A percentile compares a stretch with the other conserved stretches of the same genome.
phyloP scores from a whole-genome alignment of 1,140 invertebrate species.

The Telenomus remus region DNA sequence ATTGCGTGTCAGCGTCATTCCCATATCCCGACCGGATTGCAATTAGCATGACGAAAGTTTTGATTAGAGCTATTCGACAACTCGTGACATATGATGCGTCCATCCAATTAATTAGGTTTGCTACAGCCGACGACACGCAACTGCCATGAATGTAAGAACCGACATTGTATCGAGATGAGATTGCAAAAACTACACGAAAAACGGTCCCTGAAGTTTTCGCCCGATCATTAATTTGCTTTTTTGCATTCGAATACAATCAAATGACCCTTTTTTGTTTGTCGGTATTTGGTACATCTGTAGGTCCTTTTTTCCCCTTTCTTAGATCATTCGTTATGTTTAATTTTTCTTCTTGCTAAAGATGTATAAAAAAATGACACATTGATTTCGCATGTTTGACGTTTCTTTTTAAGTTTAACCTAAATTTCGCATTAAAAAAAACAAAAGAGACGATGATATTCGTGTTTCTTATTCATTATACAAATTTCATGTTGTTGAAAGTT shows the following conservation, averaged over 20 bases:
- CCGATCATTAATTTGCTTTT: conserved; percentile 55
- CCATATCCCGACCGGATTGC: neutral
- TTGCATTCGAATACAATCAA: conserved; percentile 36
- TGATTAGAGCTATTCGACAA: conserved; percentile 8
- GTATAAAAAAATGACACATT: conserved; percentile 8
- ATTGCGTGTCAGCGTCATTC: neutral
- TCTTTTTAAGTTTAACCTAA: neutral
- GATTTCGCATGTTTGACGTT: conserved; percentile 1
- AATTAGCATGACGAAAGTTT: conserved; percentile 35
- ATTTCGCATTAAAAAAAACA: neutral
- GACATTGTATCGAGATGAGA: conserved; percentile 46
- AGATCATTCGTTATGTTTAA: conserved; percentile 17
- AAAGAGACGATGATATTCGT: neutral
- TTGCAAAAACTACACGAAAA: conserved; percentile 28
- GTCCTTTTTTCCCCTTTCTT: neutral
- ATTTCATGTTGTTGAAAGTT: too few species aligned
- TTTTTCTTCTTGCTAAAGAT: conserved; percentile 4
- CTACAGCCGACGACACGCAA: conserved; percentile 51
- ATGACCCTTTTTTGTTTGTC: conserved; percentile 11
- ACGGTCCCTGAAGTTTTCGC: conserved; percentile 9
- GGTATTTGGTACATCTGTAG: conserved; percentile 24
- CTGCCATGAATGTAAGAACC: conserved; percentile 26
- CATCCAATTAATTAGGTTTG: conserved; percentile 47
- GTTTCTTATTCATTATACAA: too few species aligned
- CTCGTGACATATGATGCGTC: conserved; percentile 36